phyloP scores from a whole-genome alignment of 2,113 vertebrate genomes.

The Eonycteris spelaea region DNA sequence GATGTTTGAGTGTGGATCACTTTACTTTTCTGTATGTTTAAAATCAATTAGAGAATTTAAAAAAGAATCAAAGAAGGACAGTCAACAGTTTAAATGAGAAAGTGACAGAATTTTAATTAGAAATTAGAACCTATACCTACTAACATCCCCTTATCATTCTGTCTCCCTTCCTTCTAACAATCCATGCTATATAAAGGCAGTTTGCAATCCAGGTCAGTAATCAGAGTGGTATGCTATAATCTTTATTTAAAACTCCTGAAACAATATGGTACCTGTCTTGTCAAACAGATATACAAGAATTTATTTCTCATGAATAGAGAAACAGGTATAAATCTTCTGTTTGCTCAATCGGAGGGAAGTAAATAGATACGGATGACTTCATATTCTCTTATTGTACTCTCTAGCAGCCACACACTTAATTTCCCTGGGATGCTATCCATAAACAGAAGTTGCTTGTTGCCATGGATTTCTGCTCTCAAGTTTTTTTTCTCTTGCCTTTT shows the following conservation, averaged over 20 bases:
- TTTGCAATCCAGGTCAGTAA: background rate
- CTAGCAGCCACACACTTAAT: background rate
- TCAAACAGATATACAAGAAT: background rate
- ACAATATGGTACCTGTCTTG: background rate
- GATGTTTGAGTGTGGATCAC: background rate
- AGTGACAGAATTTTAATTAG: background rate
- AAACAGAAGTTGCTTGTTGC: slow-evolving; percentile 51
- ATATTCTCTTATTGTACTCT: background rate
- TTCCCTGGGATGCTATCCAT: background rate
- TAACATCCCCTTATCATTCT: background rate
- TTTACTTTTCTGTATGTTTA: background rate
- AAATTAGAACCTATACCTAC: background rate
- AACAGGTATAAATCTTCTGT: background rate
- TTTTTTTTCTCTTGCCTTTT: background rate
- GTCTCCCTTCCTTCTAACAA: background rate
- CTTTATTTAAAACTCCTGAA: background rate
- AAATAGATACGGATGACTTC: background rate
- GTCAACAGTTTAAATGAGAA: slow-evolving; percentile 3
- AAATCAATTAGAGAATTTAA: background rate
- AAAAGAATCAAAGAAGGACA: background rate
- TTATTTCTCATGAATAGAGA: background rate
- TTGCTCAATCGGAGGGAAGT: background rate
- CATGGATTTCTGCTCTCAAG: slow-evolving; percentile 42
- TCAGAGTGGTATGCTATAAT: background rate
- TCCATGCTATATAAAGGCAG: background rate